Conservation (phyloP, 2,113 vertebrate species). For the Rhipidura dahli region DNA sequence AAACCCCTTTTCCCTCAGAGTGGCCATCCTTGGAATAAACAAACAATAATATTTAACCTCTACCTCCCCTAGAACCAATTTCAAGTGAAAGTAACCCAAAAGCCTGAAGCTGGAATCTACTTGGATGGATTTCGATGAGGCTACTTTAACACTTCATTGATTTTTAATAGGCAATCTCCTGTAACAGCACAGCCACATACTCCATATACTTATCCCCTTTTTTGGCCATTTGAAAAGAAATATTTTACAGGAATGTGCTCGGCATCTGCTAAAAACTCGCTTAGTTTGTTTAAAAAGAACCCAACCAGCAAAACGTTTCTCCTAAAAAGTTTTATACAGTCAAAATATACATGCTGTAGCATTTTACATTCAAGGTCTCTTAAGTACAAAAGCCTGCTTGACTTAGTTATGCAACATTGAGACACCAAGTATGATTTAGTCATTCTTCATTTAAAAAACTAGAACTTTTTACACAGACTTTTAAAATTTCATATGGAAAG, state of each 20-base stretch:
- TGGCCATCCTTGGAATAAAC: neutral
- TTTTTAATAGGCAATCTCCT: neutral
- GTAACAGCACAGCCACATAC: neutral
- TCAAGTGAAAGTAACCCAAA: neutral
- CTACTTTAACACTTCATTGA: neutral
- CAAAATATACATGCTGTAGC: conserved; percentile 62
- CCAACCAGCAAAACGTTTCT: neutral
- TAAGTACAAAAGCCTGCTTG: conserved; percentile 19
- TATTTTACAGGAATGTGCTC: neutral
- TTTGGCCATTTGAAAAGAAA: neutral
- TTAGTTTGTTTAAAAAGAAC: neutral
- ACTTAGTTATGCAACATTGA: conserved; percentile 29
- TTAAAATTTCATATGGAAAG: neutral
- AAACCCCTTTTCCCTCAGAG: neutral
- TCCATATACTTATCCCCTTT: neutral
- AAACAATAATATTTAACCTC: neutral
- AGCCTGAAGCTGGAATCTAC: neutral
- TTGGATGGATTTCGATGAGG: neutral
- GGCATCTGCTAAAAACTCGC: neutral
- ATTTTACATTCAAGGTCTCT: conserved; percentile 33
- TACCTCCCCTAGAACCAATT: neutral
- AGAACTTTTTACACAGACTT: conserved; percentile 1
- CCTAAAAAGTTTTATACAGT: conserved; percentile 59
- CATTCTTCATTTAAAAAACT: neutral
- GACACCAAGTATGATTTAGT: neutral